Evolutionary conservation across 2,888 invertebrate species (phyloP).

Genomic region (Notodonta dromedarius): DNA sequence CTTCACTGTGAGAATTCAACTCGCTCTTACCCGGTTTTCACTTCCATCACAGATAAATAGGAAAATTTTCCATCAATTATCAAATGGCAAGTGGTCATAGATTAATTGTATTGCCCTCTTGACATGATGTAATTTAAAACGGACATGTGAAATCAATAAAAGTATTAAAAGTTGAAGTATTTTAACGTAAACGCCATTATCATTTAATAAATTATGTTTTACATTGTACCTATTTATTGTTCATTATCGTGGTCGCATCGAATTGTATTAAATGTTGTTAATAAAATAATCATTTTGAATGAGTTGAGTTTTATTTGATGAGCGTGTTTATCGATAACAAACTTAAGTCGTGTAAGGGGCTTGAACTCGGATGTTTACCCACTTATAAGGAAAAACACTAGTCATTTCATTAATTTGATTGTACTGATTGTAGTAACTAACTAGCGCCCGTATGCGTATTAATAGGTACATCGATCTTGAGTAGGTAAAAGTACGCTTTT

Average conservation of each 20-base stretch:
- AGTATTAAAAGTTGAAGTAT: slow-evolving; percentile 54
- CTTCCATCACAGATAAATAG: too few species aligned
- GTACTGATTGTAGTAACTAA: too few species aligned
- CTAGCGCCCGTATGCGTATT: too few species aligned
- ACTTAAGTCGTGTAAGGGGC: neutral
- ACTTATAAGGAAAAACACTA: neutral
- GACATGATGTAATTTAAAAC: slow-evolving; percentile 11
- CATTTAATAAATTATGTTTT: slow-evolving; percentile 44
- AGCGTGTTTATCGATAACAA: neutral
- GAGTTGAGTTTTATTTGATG: slow-evolving; percentile 5
- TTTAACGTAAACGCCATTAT: slow-evolving; percentile 36
- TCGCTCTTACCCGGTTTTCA: neutral
- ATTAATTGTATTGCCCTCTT: too few species aligned
- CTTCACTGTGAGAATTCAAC: too few species aligned
- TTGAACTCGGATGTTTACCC: neutral
- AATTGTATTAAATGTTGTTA: slow-evolving; percentile 40
- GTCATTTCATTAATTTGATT: too few species aligned
- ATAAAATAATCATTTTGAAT: slow-evolving; percentile 36
- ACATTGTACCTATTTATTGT: slow-evolving; percentile 39
- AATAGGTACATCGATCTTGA: too few species aligned
- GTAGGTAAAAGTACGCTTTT: too few species aligned
- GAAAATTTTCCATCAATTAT: too few species aligned
- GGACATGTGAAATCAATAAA: slow-evolving; percentile 37
- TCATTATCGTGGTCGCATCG: slow-evolving; percentile 33
- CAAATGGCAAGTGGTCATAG: too few species aligned